These are phyloP conservation scores for Pocillopora damicornis DNA, from an alignment of 64 coral and sea anemone genomes.

Conservation along the genomic window DNA sequence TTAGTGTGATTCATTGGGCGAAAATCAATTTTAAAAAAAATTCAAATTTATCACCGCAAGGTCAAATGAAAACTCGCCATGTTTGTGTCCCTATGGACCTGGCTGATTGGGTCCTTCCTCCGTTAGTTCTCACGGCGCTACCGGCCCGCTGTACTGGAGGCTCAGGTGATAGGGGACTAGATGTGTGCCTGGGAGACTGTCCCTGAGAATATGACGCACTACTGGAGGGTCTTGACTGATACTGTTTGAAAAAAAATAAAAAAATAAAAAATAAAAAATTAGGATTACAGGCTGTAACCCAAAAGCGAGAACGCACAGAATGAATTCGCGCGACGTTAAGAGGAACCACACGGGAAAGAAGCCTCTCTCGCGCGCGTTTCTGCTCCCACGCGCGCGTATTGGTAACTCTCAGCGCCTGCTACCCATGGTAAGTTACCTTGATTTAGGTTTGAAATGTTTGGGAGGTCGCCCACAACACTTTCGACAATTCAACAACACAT, in stretches of 20 bases:
- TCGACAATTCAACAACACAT: too few species aligned
- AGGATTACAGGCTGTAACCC: too few species aligned
- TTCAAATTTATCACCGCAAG: not conserved
- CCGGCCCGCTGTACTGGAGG: conserved; percentile 35
- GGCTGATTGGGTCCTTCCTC: not conserved
- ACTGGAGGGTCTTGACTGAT: conserved; percentile 44
- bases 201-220: conserved; percentile 2
- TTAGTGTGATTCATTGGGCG: too few species aligned
- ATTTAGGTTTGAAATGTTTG: too few species aligned
- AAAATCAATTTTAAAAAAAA: not conserved
- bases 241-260: conserved; percentile 25
- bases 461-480: too few species aligned
- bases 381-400: too few species aligned
- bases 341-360: too few species aligned
- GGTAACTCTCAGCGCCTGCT: too few species aligned
- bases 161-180: conserved; percentile 37
- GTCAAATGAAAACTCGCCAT: conserved; percentile 23
- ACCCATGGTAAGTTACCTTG: too few species aligned
- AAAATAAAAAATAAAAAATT: not conserved
- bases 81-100: conserved; percentile 73
- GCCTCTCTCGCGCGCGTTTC: too few species aligned
- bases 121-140: conserved; percentile 9
- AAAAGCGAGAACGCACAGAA: too few species aligned
- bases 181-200: conserved; percentile 29
- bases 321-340: too few species aligned